Percentiles rank a stretch among this genome's conserved stretches.
Evolutionary conservation across 1,140 invertebrate species (phyloP).

Genomic region (Portunus trituberculatus): DNA sequence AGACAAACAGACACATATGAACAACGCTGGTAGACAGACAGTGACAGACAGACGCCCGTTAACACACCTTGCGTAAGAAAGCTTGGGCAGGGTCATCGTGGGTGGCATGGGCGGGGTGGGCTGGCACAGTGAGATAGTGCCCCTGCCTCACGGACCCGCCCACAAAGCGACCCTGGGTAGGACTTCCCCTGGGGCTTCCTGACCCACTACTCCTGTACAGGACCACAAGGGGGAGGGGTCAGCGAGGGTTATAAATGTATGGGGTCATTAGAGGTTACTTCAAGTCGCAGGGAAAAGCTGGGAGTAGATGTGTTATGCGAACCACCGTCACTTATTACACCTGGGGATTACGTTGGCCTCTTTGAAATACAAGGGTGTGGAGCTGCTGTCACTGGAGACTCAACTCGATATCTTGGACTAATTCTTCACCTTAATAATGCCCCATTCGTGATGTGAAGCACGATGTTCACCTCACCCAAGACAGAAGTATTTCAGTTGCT

Average conservation of each 20-base stretch:
- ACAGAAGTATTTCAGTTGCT: no score
- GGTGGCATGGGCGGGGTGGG: constrained; percentile 43
- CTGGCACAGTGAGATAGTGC: constrained; percentile 64
- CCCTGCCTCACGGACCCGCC: constrained; percentile 12
- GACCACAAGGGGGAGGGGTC: neutral
- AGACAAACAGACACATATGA: neutral
- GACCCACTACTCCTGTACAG: constrained; percentile 65
- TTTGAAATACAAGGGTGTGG: no score
- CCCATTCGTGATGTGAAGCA: no score
- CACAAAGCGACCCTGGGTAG: constrained; percentile 51
- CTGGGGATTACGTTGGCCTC: no score
- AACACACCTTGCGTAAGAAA: constrained; percentile 62
- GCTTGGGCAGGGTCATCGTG: constrained; percentile 43
- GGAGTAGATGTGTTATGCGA: neutral
- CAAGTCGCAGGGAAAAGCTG: neutral
- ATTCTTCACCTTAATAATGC: no score
- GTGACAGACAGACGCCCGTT: neutral
- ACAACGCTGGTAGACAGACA: neutral
- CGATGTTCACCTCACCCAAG: no score
- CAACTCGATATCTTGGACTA: no score
- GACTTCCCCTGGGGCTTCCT: constrained; percentile 60
- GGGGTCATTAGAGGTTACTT: neutral
- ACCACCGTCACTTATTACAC: neutral
- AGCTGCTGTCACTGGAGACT: no score
- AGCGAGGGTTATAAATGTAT: neutral